These are phyloP conservation scores for Apamea sordens DNA, from an alignment of 2,888 invertebrate genomes.

Conservation along the genomic window DNA sequence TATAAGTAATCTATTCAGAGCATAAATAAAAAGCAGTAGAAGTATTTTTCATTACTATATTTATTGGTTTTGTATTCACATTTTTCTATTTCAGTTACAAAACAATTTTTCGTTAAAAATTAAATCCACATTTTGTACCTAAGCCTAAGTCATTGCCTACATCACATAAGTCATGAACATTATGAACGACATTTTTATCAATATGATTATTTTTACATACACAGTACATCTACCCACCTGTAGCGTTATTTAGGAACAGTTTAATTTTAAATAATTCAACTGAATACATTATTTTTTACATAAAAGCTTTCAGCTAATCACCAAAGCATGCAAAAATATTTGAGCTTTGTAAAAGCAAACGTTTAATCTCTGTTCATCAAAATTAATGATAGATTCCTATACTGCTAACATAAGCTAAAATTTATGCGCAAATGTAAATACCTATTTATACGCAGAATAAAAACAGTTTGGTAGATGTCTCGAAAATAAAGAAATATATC, in stretches of 20 bases:
- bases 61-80: slow-evolving; percentile 90
- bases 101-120: slow-evolving; percentile 85
- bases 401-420: slow-evolving; percentile 29
- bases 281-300: slow-evolving; percentile 28
- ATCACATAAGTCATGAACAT: slow-evolving; percentile 77
- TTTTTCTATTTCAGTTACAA: slow-evolving; percentile 89
- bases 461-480: slow-evolving; percentile 63
- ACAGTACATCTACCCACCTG: slow-evolving; percentile 66
- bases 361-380: slow-evolving; percentile 4
- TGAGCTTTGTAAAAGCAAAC: slow-evolving; percentile 12
- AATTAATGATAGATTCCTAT: slow-evolving; percentile 13
- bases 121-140: slow-evolving; percentile 86
- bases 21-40: slow-evolving; percentile 39
- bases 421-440: too few species aligned
- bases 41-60: slow-evolving; percentile 80
- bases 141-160: slow-evolving; percentile 89
- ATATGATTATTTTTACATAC: slow-evolving; percentile 60
- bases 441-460: background rate
- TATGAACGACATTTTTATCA: slow-evolving; percentile 67
- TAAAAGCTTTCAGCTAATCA: slow-evolving; percentile 34
- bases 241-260: slow-evolving; percentile 57
- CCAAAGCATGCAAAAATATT: slow-evolving; percentile 29
- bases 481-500: slow-evolving; percentile 40
- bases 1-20: background rate
- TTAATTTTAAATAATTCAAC: slow-evolving; percentile 33